These are phyloP conservation scores for Dioctria linearis DNA, from an alignment of 2,888 invertebrate species.

Conservation along the genomic window DNA sequence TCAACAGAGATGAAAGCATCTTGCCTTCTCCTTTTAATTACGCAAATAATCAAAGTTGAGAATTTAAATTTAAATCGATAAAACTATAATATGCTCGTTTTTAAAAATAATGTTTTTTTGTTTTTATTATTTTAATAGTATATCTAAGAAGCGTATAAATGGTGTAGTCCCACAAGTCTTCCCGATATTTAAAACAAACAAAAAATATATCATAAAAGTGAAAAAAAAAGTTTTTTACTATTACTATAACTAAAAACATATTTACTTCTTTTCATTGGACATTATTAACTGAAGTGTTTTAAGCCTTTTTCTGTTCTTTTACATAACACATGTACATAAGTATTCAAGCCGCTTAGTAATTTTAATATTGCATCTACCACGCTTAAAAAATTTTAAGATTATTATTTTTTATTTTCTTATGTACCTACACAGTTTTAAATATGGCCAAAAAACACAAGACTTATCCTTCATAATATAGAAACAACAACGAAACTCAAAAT, in stretches of 20 bases:
- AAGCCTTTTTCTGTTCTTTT: too few relatives aligned
- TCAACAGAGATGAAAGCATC: constrained; percentile 2
- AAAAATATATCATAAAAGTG: neutral
- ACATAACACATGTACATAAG: too few relatives aligned
- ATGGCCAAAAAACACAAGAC: too few relatives aligned
- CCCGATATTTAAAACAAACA: constrained; percentile 54
- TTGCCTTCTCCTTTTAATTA: constrained; percentile 9
- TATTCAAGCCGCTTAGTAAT: too few relatives aligned
- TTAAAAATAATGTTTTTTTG: neutral
- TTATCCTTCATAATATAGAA: too few relatives aligned
- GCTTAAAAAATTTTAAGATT: too few relatives aligned
- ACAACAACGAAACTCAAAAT: too few relatives aligned
- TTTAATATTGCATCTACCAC: too few relatives aligned
- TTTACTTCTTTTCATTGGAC: neutral
- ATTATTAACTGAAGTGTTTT: too few relatives aligned
- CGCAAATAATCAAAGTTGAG: neutral
- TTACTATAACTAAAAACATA: constrained; percentile 17
- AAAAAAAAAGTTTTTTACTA: constrained; percentile 20
- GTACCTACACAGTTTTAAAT: too few relatives aligned
- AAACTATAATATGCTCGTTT: constrained; percentile 11
- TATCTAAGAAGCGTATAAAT: constrained; percentile 32
- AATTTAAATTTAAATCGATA: neutral
- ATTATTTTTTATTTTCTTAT: too few relatives aligned
- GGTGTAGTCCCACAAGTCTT: constrained; percentile 55
- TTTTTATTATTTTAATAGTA: constrained; percentile 26